Percentiles rank a stretch among this genome's conserved stretches.
Evolutionary conservation across 2,888 invertebrate genomes (phyloP).

Genomic region (Ochropacha duplaris): DNA sequence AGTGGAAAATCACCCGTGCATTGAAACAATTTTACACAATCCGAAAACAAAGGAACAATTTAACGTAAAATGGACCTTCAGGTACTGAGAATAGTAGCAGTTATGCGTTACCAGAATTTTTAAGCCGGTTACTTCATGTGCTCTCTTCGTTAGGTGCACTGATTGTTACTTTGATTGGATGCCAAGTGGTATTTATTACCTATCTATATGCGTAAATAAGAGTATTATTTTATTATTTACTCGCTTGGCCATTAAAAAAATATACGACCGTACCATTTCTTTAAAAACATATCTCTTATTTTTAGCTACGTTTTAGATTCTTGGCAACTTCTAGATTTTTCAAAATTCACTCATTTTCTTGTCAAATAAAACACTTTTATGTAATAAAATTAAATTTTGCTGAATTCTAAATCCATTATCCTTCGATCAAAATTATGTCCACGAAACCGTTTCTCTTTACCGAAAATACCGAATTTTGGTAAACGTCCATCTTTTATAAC

Average conservation of each 20-base stretch:
- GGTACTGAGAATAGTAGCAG: conserved; percentile 10
- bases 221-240: neutral
- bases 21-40: conserved; percentile 16
- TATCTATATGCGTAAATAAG: too few species aligned
- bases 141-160: neutral
- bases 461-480: conserved; percentile 6
- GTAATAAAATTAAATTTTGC: too few species aligned
- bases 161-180: conserved; percentile 1
- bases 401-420: neutral
- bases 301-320: too few species aligned
- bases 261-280: too few species aligned
- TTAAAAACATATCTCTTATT: too few species aligned
- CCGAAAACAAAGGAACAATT: conserved; percentile 12
- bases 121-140: neutral
- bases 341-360: too few species aligned
- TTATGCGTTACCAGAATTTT: neutral
- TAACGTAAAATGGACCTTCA: conserved; percentile 10
- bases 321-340: too few species aligned
- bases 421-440: neutral
- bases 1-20: conserved; percentile 3
- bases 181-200: neutral
- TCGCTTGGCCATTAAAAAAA: too few species aligned
- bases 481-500: conserved; percentile 15
- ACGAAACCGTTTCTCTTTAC: neutral
- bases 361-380: neutral